phyloP scores from a whole-genome alignment of 2,888 invertebrate species.

The Aleiodes alternator region DNA sequence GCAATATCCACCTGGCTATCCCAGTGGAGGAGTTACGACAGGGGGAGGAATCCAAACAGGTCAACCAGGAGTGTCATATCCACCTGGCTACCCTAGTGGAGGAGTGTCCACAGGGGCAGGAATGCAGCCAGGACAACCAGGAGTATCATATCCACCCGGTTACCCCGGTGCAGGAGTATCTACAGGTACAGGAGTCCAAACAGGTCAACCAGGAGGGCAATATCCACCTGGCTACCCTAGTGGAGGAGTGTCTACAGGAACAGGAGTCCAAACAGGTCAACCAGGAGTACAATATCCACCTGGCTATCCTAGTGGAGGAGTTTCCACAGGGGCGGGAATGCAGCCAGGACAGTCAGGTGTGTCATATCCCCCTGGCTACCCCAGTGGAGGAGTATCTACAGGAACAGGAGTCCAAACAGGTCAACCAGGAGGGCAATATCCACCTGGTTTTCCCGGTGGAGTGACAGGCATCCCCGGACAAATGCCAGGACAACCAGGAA shows the following conservation, averaged over 20 bases:
- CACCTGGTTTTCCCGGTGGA: no score
- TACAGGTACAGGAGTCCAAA: slow-evolving; percentile 49
- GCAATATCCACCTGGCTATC: slow-evolving; percentile 35
- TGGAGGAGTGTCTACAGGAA: not conserved
- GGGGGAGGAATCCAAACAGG: slow-evolving; percentile 51
- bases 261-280: slow-evolving; percentile 49
- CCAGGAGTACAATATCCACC: slow-evolving; percentile 46
- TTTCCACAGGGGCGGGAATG: slow-evolving; percentile 41
- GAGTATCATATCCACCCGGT: slow-evolving; percentile 41
- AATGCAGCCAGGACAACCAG: not conserved
- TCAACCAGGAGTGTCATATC: slow-evolving; percentile 26
- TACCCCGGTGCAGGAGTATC: slow-evolving; percentile 39
- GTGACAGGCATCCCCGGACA: no score
- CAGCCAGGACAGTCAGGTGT: slow-evolving; percentile 48
- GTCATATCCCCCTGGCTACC: slow-evolving; percentile 37
- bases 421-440: slow-evolving; percentile 35
- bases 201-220: slow-evolving; percentile 38
- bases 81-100: slow-evolving; percentile 47
- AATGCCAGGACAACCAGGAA: no score
- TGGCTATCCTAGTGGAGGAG: slow-evolving; percentile 39
- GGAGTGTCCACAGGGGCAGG: not conserved
- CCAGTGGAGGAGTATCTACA: slow-evolving; percentile 43
- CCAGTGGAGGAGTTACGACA: slow-evolving; percentile 34
- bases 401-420: slow-evolving; percentile 51
- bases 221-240: not conserved